Evolutionary conservation across 2,888 invertebrate genomes (phyloP).

Genomic region (Xiphydria camelus): DNA sequence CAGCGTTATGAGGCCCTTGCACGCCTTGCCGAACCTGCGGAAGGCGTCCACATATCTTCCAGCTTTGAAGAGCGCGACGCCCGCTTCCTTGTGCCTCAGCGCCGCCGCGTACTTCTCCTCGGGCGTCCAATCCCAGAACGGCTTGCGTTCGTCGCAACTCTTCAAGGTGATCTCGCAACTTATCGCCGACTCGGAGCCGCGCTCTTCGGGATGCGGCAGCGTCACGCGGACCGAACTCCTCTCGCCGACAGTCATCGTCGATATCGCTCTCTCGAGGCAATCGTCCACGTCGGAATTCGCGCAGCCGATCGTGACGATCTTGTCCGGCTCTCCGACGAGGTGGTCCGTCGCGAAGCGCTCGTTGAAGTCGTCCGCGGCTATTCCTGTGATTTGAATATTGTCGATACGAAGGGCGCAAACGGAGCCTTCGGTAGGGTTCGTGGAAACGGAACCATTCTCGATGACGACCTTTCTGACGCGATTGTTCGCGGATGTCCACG

Average conservation of each 20-base stretch:
- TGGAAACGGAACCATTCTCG: slow-evolving; percentile 27
- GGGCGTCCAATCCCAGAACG: slow-evolving; percentile 64
- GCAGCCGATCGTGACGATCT: slow-evolving; percentile 58
- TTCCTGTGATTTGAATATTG: slow-evolving; percentile 20
- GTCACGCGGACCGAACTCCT: slow-evolving; percentile 55
- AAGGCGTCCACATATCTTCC: slow-evolving; percentile 71
- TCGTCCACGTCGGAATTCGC: slow-evolving; percentile 60
- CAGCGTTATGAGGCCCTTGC: slow-evolving; percentile 73
- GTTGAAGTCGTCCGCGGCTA: slow-evolving; percentile 47
- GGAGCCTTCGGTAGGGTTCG: slow-evolving; percentile 44
- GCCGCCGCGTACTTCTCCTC: slow-evolving; percentile 61
- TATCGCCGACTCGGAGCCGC: slow-evolving; percentile 30
- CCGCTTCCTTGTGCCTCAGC: slow-evolving; percentile 62
- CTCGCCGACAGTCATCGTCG: slow-evolving; percentile 62
- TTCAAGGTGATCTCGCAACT: slow-evolving; percentile 56
- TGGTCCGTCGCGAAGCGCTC: slow-evolving; percentile 58
- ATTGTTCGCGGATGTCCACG: slow-evolving; percentile 25
- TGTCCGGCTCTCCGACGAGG: slow-evolving; percentile 25
- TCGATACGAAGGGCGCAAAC: slow-evolving; percentile 38
- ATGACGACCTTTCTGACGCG: slow-evolving; percentile 39
- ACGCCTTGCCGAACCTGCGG: slow-evolving; percentile 71
- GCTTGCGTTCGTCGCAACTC: slow-evolving; percentile 58
- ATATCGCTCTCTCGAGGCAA: slow-evolving; percentile 62
- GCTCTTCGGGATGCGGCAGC: slow-evolving; percentile 31
- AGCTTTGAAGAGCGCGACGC: slow-evolving; percentile 68